Base-by-base conservation (phyloP, 2,888 invertebrate genomes). In the Stenodema calcarata region DNA sequence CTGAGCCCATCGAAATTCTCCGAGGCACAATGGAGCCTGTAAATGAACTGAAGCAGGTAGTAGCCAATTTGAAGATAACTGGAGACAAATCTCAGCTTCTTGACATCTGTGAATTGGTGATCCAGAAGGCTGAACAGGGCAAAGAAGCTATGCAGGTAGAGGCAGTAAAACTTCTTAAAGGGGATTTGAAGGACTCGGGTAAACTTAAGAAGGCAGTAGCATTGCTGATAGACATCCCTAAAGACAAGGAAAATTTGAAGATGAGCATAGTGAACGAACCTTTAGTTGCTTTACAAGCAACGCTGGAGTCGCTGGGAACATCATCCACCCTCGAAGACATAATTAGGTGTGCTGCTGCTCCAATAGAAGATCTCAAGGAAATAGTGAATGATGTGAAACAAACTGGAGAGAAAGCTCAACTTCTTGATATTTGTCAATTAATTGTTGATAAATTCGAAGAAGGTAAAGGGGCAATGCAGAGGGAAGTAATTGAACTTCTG, bases 191-290 rank as follows among this genome's bases (percentile, higher is more conserved):
- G 2, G 80, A 80, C 18, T 9, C 30, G 4, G 47, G 0, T 7
- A 28, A 16, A 11, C n/a, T 50, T 2, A 50, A 47, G 16, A 80
- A 80, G 28, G 80, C 80, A 28, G 80, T 80, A 16, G 80, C 80
- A 23, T 14, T 80, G 11, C 4, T 80, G 50, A 28, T 50, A 16
- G 80, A 80, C 14, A n/a, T 50, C 12, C 44, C 80, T 11, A 47
- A 54, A 54, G 80, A 50, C 16, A n/a, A 54, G 4, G 42, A n/a
- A 44, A 23, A 78, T 18, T 35, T 42, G 78, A 54, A 80, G n/a
- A 47, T 54, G 54, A 80, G 28, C 18, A 18, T n/a, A n/a, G 73
- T 75, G n/a, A 75, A 41, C 16, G 80, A 80, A 28, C 80, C 80
- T 7, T 18, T 80, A 16, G 16, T 50, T 30, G 80, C 80, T 11